Percentiles rank a stretch among this genome's conserved stretches.
Conservation (phyloP, 2,797 vertebrate genomes). For the Eupleurogrammus muticus region DNA sequence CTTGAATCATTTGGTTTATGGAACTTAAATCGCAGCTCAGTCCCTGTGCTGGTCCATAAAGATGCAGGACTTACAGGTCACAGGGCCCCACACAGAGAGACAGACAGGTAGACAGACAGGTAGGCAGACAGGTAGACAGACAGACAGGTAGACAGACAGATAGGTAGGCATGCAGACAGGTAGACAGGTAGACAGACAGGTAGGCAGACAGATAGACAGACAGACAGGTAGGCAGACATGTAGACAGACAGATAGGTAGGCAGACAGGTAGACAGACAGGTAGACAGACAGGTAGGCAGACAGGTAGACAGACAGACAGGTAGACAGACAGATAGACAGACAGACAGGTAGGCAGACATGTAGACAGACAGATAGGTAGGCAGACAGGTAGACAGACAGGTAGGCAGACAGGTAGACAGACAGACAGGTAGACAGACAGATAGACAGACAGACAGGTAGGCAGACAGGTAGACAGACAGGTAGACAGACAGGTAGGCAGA, state of each 20-base stretch:
- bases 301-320: constrained; percentile 23
- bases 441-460: too few species aligned
- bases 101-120: constrained; percentile 37
- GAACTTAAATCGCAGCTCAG: too few species aligned
- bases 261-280: constrained; percentile 16
- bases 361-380: constrained; percentile 44
- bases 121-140: constrained; percentile 34
- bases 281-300: constrained; percentile 42
- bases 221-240: constrained; percentile 15
- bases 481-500: constrained; percentile 42
- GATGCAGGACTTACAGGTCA: constrained; percentile 34
- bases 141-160: constrained; percentile 39
- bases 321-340: constrained; percentile 44
- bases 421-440: constrained; percentile 39
- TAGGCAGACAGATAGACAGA: constrained; percentile 44
- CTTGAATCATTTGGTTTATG: too few species aligned
- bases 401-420: constrained; percentile 37
- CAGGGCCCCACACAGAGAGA: constrained; percentile 8
- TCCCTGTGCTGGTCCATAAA: neutral
- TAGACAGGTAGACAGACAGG: constrained; percentile 20
- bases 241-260: constrained; percentile 44
- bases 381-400: constrained; percentile 16
- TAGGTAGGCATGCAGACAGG: too few species aligned
- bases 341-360: constrained; percentile 15
- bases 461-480: constrained; percentile 16